A percentile compares a stretch with the other conserved stretches of the same genome.
phyloP scores from a whole-genome alignment of 2,888 invertebrate genomes.

The Phoenoteleia sp. region DNA sequence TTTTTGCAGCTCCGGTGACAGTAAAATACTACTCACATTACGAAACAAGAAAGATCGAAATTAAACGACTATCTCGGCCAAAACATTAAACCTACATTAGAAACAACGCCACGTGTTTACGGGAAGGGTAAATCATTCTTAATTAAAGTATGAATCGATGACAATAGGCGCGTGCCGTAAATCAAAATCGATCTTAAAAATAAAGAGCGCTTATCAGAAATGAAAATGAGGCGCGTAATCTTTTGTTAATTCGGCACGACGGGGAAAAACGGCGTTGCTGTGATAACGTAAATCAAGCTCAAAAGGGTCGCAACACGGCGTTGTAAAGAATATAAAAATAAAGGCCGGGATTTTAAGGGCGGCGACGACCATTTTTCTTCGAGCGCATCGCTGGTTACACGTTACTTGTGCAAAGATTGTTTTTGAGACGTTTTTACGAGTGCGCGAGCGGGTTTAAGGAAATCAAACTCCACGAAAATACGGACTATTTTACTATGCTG shows the following conservation, averaged over 20 bases:
- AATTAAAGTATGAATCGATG: background rate
- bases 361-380: constrained; percentile 56
- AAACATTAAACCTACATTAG: constrained; percentile 27
- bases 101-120: no score
- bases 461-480: constrained; percentile 53
- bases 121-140: background rate
- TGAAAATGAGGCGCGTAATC: constrained; percentile 44
- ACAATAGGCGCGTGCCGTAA: constrained; percentile 1
- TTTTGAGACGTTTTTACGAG: constrained; percentile 68
- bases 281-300: constrained; percentile 68
- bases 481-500: constrained; percentile 39
- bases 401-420: constrained; percentile 71
- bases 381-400: constrained; percentile 55
- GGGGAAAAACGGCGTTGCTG: constrained; percentile 45
- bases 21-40: constrained; percentile 64
- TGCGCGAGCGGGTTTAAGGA: constrained; percentile 40
- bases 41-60: constrained; percentile 50
- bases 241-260: constrained; percentile 53
- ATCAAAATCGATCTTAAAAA: constrained; percentile 25
- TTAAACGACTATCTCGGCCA: constrained; percentile 51
- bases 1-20: constrained; percentile 55
- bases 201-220: constrained; percentile 18
- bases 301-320: constrained; percentile 49
- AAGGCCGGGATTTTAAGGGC: constrained; percentile 38
- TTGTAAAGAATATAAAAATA: constrained; percentile 62